These are phyloP conservation scores for Dendrolimus pini DNA, from an alignment of 2,888 invertebrate genomes.

Conservation along the genomic window DNA sequence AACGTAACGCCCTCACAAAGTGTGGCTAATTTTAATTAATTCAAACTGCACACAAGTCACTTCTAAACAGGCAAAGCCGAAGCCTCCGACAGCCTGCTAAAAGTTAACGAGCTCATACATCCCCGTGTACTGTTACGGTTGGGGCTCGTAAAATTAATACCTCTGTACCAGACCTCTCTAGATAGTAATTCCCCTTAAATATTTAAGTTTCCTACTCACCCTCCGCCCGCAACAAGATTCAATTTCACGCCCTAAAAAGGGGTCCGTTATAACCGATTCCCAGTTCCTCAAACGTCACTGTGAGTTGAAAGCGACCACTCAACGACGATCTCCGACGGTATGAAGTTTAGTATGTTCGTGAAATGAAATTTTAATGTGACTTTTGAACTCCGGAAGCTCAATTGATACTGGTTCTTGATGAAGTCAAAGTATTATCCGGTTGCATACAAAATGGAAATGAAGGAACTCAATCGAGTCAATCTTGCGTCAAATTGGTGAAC, in stretches of 20 bases:
- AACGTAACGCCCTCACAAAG: slow-evolving; percentile 29
- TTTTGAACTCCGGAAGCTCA: slow-evolving; percentile 27
- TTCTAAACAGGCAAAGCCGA: slow-evolving; percentile 36
- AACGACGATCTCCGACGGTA: slow-evolving; percentile 38
- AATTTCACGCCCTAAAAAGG: slow-evolving; percentile 73
- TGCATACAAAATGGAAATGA: slow-evolving; percentile 61
- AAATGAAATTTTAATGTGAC: neutral
- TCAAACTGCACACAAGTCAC: slow-evolving; percentile 44
- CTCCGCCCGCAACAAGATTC: slow-evolving; percentile 72
- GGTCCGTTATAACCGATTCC: slow-evolving; percentile 58
- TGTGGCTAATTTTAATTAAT: slow-evolving; percentile 62
- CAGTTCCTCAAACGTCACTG: slow-evolving; percentile 62
- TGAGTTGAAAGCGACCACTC: slow-evolving; percentile 55
- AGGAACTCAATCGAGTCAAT: slow-evolving; percentile 66
- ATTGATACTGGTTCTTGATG: slow-evolving; percentile 37
- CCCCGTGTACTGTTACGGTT: slow-evolving; percentile 53
- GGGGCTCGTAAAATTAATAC: slow-evolving; percentile 71
- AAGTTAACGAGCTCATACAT: slow-evolving; percentile 69
- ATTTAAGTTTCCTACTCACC: slow-evolving; percentile 70
- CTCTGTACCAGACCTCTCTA: slow-evolving; percentile 58
- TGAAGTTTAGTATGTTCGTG: slow-evolving; percentile 18
- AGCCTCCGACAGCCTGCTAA: slow-evolving; percentile 56
- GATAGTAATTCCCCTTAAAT: slow-evolving; percentile 69
- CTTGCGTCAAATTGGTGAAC: slow-evolving; percentile 62
- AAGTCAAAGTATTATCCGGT: slow-evolving; percentile 62